Conservation (phyloP, 2,888 invertebrate species). For the Hydroisotoma schaefferi region DNA sequence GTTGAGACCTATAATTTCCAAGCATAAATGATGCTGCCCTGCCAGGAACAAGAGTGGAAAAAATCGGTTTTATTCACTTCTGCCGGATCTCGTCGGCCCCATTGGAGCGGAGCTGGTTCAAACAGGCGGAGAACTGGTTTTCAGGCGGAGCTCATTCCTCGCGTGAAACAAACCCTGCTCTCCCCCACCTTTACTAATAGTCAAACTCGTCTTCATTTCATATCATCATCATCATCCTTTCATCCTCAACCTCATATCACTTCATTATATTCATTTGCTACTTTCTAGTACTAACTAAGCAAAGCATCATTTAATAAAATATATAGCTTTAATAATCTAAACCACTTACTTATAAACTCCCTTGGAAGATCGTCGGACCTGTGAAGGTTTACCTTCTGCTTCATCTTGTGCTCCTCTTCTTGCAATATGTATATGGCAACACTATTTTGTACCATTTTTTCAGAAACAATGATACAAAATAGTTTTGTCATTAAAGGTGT, state of each 20-base stretch:
- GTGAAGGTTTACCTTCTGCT: no score
- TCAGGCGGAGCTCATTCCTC: constrained; percentile 44
- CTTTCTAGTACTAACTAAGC: no score
- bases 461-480: no score
- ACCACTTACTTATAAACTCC: no score
- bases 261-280: constrained; percentile 10
- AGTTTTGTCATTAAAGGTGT: no score
- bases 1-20: constrained; percentile 23
- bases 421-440: no score
- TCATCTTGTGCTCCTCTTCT: no score
- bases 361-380: no score
- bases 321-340: no score
- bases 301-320: no score
- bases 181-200: constrained; percentile 9
- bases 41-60: constrained; percentile 23
- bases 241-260: constrained; percentile 1
- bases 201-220: constrained; percentile 9
- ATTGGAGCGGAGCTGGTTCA: constrained; percentile 47
- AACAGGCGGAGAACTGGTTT: constrained; percentile 49
- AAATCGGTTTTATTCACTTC: constrained; percentile 45
- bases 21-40: constrained; percentile 21
- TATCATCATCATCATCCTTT: constrained; percentile 8
- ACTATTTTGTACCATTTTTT: no score
- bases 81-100: constrained; percentile 45
- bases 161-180: constrained; percentile 13